Conservation (phyloP, 2,888 invertebrate genomes). For the Phengaris arion region DNA sequence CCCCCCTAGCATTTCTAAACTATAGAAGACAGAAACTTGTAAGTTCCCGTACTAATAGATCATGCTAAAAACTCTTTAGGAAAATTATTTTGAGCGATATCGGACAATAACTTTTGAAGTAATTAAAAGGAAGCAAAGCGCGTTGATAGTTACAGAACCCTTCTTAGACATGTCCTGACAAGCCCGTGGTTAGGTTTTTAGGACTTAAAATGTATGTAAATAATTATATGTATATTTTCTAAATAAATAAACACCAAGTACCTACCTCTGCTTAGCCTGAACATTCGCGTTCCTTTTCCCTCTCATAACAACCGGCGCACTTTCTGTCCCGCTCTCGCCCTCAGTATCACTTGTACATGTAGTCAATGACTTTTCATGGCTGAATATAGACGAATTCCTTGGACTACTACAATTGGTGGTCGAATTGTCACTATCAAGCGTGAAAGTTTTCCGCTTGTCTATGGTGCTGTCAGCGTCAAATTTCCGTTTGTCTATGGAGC, state of each 20-base stretch:
- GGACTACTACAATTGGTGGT: conserved; percentile 74
- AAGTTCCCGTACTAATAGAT: no score
- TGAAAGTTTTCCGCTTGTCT: conserved; percentile 70
- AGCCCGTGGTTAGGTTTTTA: no score
- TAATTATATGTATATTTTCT: no score
- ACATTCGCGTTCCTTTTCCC: conserved; percentile 48
- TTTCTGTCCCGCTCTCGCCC: conserved; percentile 68
- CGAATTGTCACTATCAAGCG: conserved; percentile 72
- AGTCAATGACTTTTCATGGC: conserved; percentile 63
- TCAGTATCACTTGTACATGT: conserved; percentile 69
- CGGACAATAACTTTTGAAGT: no score
- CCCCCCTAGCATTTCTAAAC: no score
- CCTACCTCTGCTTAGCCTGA: conserved; percentile 62
- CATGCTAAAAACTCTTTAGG: no score
- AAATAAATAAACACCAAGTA: neutral
- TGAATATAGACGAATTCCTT: conserved; percentile 70
- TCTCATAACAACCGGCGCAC: conserved; percentile 63
- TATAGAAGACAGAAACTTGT: no score
- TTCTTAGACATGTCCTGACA: no score
- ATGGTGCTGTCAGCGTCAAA: conserved; percentile 67
- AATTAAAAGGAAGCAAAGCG: no score
- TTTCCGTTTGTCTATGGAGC: conserved; percentile 65
- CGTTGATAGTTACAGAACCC: no score
- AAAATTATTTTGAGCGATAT: no score
- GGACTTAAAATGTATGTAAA: no score